A percentile compares a stretch with the other conserved stretches of the same genome.
Evolutionary conservation across 1,140 invertebrate species (phyloP).

Genomic region (Anadara kagoshimensis): DNA sequence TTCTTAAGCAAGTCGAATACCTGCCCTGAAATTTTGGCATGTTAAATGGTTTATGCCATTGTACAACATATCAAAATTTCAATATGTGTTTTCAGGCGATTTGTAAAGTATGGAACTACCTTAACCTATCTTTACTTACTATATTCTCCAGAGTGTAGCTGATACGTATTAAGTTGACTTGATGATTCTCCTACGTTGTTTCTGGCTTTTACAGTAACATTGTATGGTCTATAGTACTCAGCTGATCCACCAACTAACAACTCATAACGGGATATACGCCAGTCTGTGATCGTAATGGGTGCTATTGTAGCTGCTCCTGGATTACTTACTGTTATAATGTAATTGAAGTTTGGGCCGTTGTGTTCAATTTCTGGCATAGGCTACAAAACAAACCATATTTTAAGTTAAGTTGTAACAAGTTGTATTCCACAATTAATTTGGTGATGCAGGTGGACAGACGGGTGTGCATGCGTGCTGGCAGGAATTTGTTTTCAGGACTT

Average conservation of each 20-base stretch:
- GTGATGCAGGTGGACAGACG: no score
- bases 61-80: no score
- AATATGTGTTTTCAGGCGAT: no score
- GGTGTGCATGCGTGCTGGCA: no score
- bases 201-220: slow-evolving; percentile 93
- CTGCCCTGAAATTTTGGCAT: no score
- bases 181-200: slow-evolving; percentile 92
- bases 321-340: slow-evolving; percentile 91
- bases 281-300: slow-evolving; percentile 51
- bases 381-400: slow-evolving; percentile 70
- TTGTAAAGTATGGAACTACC: no score
- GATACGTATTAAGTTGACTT: slow-evolving; percentile 81
- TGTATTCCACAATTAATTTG: not conserved
- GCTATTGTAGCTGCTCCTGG: slow-evolving; percentile 25
- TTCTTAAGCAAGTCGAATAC: no score
- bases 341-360: slow-evolving; percentile 94
- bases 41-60: no score
- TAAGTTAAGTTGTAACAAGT: not conserved
- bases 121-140: slow-evolving; percentile 46
- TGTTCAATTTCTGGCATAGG: slow-evolving; percentile 97
- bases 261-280: slow-evolving; percentile 33
- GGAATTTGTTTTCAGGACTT: no score
- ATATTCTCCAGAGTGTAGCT: slow-evolving; percentile 96
- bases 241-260: slow-evolving; percentile 22
- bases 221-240: slow-evolving; percentile 90